These are phyloP conservation scores for Trididemnum nubilum DNA, from an alignment of 23 tunicate genomes.

Conservation along the genomic window DNA sequence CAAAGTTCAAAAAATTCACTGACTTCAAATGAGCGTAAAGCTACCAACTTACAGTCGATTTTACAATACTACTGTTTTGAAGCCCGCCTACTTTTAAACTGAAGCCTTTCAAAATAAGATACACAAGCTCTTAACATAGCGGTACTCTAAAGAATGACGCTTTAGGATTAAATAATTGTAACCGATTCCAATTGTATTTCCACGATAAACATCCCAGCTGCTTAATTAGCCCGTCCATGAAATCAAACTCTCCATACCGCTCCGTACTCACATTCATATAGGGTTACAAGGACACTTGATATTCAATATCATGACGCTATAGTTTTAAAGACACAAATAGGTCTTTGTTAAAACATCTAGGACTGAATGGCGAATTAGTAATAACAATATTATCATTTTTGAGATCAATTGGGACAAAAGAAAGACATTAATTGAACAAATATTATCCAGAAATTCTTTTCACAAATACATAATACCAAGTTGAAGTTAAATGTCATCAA, in stretches of 20 bases:
- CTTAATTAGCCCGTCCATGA: too few relatives aligned
- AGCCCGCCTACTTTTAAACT: too few relatives aligned
- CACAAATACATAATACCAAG: too few relatives aligned
- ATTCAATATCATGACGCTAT: conserved; percentile 4
- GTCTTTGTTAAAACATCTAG: background rate
- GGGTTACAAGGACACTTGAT: conserved; percentile 14
- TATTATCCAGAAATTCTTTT: too few relatives aligned
- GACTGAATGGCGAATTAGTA: background rate
- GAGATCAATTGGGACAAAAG: background rate
- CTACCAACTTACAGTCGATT: too few relatives aligned
- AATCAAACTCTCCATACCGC: background rate
- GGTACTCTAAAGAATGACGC: background rate
- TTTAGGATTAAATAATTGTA: background rate
- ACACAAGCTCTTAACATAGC: background rate
- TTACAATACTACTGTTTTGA: too few relatives aligned
- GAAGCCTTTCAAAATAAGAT: too few relatives aligned
- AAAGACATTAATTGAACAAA: background rate
- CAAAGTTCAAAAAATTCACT: too few relatives aligned
- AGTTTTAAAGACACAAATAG: background rate
- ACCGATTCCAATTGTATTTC: background rate
- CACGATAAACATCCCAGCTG: background rate
- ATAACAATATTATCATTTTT: conserved; percentile 14
- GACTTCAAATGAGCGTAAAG: too few relatives aligned
- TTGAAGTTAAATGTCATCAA: too few relatives aligned
- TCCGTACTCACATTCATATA: background rate